A percentile compares a stretch with the other conserved stretches of the same genome.
phyloP scores from a whole-genome alignment of 2,888 invertebrate species.

The Tachina fera region DNA sequence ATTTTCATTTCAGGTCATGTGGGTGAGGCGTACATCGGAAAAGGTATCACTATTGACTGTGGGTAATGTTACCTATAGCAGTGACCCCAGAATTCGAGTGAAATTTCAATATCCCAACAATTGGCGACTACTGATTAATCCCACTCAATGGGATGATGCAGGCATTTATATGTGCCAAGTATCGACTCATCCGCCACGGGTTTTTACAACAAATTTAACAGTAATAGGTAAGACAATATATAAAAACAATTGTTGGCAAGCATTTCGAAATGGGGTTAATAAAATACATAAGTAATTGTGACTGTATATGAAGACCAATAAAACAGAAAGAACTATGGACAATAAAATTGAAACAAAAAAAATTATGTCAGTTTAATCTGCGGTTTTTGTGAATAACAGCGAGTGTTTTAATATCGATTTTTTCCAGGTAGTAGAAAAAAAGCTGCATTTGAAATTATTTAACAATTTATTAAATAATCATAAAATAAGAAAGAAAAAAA shows the following conservation, averaged over 20 bases:
- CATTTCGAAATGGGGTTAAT: constrained; percentile 15
- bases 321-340: neutral
- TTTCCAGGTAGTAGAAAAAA: neutral
- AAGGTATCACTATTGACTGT: constrained; percentile 87
- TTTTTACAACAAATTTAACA: constrained; percentile 89
- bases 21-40: constrained; percentile 86
- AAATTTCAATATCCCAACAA: constrained; percentile 89
- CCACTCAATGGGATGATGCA: constrained; percentile 88
- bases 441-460: too few species aligned
- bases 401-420: neutral
- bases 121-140: constrained; percentile 88
- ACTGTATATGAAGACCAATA: neutral
- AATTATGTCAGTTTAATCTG: neutral
- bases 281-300: neutral
- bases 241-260: neutral
- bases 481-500: neutral
- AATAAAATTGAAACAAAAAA: constrained; percentile 10
- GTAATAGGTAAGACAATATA: constrained; percentile 86
- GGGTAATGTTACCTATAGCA: constrained; percentile 86
- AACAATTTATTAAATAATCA: neutral
- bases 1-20: constrained; percentile 85
- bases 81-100: constrained; percentile 86
- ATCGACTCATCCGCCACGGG: constrained; percentile 90
- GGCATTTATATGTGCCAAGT: constrained; percentile 92
- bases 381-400: neutral